A percentile compares a stretch with the other conserved stretches of the same genome.
These are phyloP conservation scores for Deilephila elpenor DNA, from an alignment of 2,888 invertebrate species.

Conservation along the genomic window DNA sequence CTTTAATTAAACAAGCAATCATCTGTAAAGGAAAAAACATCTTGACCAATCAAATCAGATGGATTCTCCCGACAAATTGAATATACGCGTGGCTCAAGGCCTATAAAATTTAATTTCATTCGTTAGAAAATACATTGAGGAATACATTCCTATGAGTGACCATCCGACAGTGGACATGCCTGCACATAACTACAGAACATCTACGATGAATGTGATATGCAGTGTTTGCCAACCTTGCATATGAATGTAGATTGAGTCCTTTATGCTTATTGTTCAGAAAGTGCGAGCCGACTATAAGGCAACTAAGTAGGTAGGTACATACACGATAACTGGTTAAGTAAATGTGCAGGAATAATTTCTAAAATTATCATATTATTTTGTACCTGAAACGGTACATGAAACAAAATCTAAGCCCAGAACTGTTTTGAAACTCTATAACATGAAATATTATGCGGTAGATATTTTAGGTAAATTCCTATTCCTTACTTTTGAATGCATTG, in stretches of 20 bases:
- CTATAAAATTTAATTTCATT: not conserved
- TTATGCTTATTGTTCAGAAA: not conserved
- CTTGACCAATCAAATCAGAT: not conserved
- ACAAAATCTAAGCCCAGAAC: not conserved
- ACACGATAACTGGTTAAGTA: not conserved
- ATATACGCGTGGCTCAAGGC: not conserved
- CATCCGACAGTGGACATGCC: not conserved
- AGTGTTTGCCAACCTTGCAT: not conserved
- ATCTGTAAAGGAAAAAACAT: no score
- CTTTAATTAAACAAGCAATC: not conserved
- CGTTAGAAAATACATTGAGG: not conserved
- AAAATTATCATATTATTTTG: not conserved
- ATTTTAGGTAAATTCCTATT: slow-evolving; percentile 1
- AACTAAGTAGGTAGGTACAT: not conserved
- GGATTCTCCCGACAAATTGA: not conserved
- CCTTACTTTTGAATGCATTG: not conserved
- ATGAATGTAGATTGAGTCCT: not conserved
- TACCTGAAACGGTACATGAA: not conserved
- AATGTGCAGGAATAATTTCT: not conserved
- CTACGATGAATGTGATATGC: not conserved
- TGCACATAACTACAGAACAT: not conserved
- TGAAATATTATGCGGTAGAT: not conserved
- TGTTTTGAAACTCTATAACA: not conserved
- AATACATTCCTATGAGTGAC: not conserved
- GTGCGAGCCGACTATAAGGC: not conserved